Base-by-base conservation (phyloP, 2,113 vertebrate genomes). In the Dicaeum eximium region DNA sequence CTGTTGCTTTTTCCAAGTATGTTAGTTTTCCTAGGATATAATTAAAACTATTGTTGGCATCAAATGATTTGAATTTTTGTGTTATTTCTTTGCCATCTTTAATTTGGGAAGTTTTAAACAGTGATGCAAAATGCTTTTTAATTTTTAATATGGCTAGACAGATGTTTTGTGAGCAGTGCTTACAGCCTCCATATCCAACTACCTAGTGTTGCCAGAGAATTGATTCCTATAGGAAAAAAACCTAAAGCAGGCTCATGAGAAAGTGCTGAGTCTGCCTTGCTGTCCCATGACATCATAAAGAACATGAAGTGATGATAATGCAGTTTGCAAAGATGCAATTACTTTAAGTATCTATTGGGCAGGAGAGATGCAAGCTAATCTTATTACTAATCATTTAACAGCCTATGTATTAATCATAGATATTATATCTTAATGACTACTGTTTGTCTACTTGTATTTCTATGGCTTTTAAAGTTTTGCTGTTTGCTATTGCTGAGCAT, bases 301-400 rank as follows among this genome's bases (percentile, higher is more conserved):
- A 93, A 92, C 86, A 69, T 87, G 98, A 99, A 98, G 98, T 99
- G 99, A 99, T 99, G 99, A 99, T 98, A 97, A 91, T 98, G 98
- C 98, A 99, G 94, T 98, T 98, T 98, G 95, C 96, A 97, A 97
- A 98, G 98, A 99, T 97, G 97, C 98, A 99, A 99, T 99, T 99
- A 99, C 98, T 99, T 98, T 99, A 99, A 99, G 99, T 98, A 98
- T 98, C 96, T 97, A 45, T 95, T 96, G 97, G 98, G 96, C 97
- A 98, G 96, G 95, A 97, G 97, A 97, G 87, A 97, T 95, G 94
- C 83, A 97, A 97, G 96, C 98, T 98, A 98, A 98, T 98, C 97
- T 98, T 97, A 96, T 98, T 98, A 98, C 97, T 97, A 97, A 97
- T 96, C 97, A 97, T 98, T 98, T 98, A 98, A 98, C 98, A 97